These are phyloP conservation scores for Poecilus cupreus DNA, from an alignment of 2,888 invertebrate genomes.

Conservation along the genomic window DNA sequence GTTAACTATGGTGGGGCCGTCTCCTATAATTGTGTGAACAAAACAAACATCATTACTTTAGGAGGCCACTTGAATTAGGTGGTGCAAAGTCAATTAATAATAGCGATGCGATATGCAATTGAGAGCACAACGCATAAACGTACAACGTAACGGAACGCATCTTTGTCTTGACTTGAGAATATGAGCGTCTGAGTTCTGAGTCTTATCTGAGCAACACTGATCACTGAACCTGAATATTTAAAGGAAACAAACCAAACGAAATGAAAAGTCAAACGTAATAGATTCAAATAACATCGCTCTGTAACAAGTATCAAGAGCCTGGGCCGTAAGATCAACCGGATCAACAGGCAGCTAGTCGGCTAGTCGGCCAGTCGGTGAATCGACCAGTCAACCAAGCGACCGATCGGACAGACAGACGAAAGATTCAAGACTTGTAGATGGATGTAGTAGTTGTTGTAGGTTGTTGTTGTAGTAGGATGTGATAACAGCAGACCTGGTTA, in stretches of 20 bases:
- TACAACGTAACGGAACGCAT: neutral
- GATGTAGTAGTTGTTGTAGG: conserved; percentile 20
- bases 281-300: neutral
- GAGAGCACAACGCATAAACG: neutral
- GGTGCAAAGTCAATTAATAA: conserved; percentile 7
- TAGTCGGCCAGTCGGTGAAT: neutral
- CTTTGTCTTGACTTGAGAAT: conserved; percentile 2
- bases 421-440: conserved; percentile 7
- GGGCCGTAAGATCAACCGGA: neutral
- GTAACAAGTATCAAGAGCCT: neutral
- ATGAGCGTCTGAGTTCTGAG: conserved; percentile 21
- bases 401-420: conserved; percentile 21
- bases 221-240: conserved; percentile 30
- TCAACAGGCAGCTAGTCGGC: neutral
- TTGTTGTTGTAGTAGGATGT: conserved; percentile 46
- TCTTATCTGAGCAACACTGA: conserved; percentile 28
- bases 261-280: neutral
- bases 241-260: conserved; percentile 33
- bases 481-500: conserved; percentile 58
- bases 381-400: neutral
- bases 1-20: conserved; percentile 89
- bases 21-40: conserved; percentile 78
- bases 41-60: conserved; percentile 67
- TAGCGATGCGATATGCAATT: conserved; percentile 4
- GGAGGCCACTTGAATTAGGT: conserved; percentile 27